A percentile compares a stretch with the other conserved stretches of the same genome.
Evolutionary conservation across 2,888 invertebrate genomes (phyloP).

Genomic region (Trissoscelio sp.): DNA sequence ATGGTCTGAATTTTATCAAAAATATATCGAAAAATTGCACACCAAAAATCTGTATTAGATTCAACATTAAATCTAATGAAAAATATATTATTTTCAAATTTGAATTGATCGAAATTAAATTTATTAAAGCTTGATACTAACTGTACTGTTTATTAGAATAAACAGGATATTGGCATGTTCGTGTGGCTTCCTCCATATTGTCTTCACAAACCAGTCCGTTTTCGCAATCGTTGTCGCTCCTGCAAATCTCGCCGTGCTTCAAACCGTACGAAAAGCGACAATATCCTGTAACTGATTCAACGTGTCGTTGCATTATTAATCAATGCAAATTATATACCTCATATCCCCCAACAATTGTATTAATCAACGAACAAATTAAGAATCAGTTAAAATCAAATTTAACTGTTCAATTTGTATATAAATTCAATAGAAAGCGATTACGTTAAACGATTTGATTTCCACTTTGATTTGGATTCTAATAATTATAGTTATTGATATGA

Average conservation of each 20-base stretch:
- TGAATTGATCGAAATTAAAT: too few species aligned
- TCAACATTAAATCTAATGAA: too few species aligned
- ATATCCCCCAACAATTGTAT: not conserved
- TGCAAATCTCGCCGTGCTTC: conserved; percentile 92
- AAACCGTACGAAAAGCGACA: conserved; percentile 89
- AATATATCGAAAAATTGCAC: too few species aligned
- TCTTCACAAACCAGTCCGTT: conserved; percentile 92
- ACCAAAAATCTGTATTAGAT: too few species aligned
- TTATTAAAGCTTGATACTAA: conserved; percentile 76
- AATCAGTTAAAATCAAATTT: too few species aligned
- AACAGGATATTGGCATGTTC: conserved; percentile 91
- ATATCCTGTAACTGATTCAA: conserved; percentile 83
- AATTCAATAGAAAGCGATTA: too few species aligned
- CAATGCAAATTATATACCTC: not conserved
- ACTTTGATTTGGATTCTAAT: too few species aligned
- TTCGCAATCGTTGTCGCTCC: conserved; percentile 93
- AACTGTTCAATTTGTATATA: too few species aligned
- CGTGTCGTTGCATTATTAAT: conserved; percentile 19
- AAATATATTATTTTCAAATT: not conserved
- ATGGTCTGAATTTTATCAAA: too few species aligned
- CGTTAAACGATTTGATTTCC: not conserved
- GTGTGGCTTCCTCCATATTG: conserved; percentile 87
- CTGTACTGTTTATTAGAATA: conserved; percentile 91
- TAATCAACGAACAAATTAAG: not conserved
- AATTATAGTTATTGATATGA: too few species aligned